These are phyloP conservation scores for Apteryx owenii DNA, from an alignment of 2,113 vertebrate species.

Conservation along the genomic window DNA sequence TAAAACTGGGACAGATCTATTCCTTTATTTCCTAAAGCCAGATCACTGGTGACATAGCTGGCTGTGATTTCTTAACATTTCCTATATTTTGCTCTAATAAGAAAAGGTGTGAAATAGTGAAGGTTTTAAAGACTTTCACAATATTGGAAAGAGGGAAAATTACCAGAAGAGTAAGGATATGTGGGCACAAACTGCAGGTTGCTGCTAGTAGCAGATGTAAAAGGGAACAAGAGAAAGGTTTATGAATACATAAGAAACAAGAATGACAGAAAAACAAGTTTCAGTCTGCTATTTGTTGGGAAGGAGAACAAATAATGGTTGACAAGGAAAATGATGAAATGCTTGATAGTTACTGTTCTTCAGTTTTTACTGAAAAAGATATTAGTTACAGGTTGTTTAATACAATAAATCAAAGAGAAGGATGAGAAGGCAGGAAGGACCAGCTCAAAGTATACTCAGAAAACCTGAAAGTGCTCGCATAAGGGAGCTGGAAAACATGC, in stretches of 20 bases:
- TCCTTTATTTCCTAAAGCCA: not conserved
- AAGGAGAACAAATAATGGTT: conserved; percentile 50
- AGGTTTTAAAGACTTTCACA: conserved; percentile 3
- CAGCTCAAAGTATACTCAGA: not conserved
- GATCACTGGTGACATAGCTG: not conserved
- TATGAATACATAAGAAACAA: not conserved
- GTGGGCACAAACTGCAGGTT: not conserved
- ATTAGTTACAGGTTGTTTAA: conserved; percentile 36
- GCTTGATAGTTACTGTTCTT: not conserved
- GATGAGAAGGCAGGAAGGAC: not conserved
- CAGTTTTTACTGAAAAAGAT: conserved; percentile 21
- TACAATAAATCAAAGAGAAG: conserved; percentile 31
- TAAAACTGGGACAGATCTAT: not conserved
- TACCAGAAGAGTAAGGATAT: not conserved
- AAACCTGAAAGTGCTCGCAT: not conserved
- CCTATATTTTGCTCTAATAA: conserved; percentile 1
- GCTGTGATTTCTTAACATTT: conserved; percentile 14
- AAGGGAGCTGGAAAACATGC: not conserved
- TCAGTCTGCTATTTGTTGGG: not conserved
- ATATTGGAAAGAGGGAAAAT: not conserved
- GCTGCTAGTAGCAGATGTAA: not conserved
- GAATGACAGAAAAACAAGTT: not conserved
- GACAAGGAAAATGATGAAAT: conserved; percentile 17
- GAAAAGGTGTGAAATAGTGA: conserved; percentile 17
- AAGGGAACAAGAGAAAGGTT: not conserved